These are phyloP conservation scores for Ischnura elegans DNA, from an alignment of 2,888 invertebrate species.

Conservation along the genomic window DNA sequence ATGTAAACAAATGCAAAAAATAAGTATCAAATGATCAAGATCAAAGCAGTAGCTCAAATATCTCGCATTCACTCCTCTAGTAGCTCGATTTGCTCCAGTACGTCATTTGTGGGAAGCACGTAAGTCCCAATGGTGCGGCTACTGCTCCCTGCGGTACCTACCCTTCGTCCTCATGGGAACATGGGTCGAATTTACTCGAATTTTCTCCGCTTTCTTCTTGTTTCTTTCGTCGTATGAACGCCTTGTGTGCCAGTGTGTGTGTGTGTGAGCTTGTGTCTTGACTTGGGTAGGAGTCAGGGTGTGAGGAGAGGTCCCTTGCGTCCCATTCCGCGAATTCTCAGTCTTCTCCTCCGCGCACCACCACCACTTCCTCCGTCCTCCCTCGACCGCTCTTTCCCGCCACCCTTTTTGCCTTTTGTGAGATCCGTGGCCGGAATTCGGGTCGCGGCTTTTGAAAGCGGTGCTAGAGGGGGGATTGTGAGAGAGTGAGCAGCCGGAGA, in stretches of 20 bases:
- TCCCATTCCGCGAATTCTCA: constrained; percentile 27
- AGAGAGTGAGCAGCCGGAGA: neutral
- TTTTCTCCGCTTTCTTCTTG: neutral
- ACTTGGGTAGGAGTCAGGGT: neutral
- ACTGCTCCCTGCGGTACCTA: neutral
- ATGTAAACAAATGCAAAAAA: too few relatives aligned
- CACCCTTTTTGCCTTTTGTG: neutral
- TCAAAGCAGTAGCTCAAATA: too few relatives aligned
- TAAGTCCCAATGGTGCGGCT: neutral
- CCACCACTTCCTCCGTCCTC: neutral
- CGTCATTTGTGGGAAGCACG: neutral
- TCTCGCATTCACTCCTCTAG: neutral
- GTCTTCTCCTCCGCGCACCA: neutral
- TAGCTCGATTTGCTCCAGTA: neutral
- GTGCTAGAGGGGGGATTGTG: neutral
- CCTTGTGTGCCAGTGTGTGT: too few relatives aligned
- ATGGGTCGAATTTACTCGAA: neutral
- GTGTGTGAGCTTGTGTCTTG: neutral
- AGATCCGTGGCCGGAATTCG: neutral
- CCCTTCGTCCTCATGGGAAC: neutral
- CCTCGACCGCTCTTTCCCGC: neutral
- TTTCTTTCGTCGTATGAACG: too few relatives aligned
- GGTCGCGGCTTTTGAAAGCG: constrained; percentile 3
- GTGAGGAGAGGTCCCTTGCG: neutral
- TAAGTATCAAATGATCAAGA: too few relatives aligned